Conservation (phyloP, 37 sponge, comb jelly and placozoan species). For the Axinella damicornis region DNA sequence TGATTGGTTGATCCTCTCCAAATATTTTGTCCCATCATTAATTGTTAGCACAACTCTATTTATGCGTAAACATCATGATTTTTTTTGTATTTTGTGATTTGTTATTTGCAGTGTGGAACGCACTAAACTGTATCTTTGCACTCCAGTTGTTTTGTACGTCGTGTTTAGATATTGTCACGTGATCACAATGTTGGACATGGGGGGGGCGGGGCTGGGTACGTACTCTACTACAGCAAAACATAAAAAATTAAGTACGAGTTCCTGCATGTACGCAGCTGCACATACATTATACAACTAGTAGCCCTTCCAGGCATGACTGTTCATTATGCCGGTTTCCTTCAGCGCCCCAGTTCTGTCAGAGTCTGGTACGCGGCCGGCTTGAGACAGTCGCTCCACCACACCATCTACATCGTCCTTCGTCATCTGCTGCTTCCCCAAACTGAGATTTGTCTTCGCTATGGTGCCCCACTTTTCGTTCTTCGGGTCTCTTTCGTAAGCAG, state of each 20-base stretch:
- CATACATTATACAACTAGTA: constrained; percentile 49
- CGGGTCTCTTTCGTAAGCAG: constrained; percentile 1
- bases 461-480: constrained; percentile 51
- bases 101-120: too few species aligned
- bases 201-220: too few species aligned
- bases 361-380: constrained; percentile 34
- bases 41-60: too few species aligned
- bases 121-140: too few species aligned
- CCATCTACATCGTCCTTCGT: constrained; percentile 53
- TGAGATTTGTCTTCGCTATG: constrained; percentile 4
- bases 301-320: constrained; percentile 76
- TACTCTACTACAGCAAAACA: background rate
- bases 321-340: constrained; percentile 56
- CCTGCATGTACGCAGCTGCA: too few species aligned
- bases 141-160: too few species aligned
- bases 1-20: too few species aligned
- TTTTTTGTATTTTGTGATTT: too few species aligned
- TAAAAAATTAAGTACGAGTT: background rate
- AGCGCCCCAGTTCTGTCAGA: constrained; percentile 59
- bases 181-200: too few species aligned
- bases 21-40: too few species aligned
- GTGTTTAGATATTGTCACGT: too few species aligned
- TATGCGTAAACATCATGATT: too few species aligned
- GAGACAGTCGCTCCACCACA: constrained; percentile 45
- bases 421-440: constrained; percentile 36